A percentile compares a stretch with the other conserved stretches of the same genome.
Conservation (phyloP, 2,797 vertebrate species). For the Eulemur rubriventer region DNA sequence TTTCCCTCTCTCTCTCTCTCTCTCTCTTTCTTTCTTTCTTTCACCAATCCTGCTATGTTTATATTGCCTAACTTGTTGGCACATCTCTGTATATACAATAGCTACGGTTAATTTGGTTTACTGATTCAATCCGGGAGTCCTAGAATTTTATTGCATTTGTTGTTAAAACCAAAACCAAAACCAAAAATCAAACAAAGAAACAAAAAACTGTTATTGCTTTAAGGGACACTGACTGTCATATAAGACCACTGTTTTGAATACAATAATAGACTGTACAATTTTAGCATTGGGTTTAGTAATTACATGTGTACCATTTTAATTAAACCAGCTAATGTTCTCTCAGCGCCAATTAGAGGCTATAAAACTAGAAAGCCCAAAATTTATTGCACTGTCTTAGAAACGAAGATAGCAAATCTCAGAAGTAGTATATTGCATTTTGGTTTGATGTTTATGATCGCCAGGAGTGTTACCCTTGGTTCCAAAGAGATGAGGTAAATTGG, state of each 20-base stretch:
- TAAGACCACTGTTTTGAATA: not conserved
- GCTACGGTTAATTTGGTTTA: not conserved
- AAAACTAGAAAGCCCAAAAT: conserved; percentile 34
- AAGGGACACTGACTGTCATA: not conserved
- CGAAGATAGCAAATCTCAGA: not conserved
- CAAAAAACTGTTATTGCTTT: not conserved
- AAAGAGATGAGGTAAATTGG: not conserved
- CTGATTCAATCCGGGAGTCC: not conserved
- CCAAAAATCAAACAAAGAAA: not conserved
- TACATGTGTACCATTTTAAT: conserved; percentile 63
- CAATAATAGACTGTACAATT: not conserved
- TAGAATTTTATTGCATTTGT: conserved; percentile 30
- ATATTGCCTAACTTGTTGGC: not conserved
- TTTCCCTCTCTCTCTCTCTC: not conserved
- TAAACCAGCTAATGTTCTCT: conserved; percentile 51
- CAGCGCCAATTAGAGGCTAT: conserved; percentile 33
- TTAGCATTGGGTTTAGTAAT: conserved; percentile 21
- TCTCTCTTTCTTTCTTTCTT: not conserved
- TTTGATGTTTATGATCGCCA: not conserved
- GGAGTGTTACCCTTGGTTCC: not conserved
- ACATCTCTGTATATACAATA: not conserved
- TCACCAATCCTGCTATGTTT: not conserved
- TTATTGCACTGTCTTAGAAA: not conserved
- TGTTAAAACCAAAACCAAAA: not conserved
- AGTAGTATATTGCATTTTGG: not conserved